Evolutionary conservation across 2,797 vertebrate species (phyloP), one percentile per base, ranked within the genome.

Genomic region (Pygocentrus nattereri): DNA sequence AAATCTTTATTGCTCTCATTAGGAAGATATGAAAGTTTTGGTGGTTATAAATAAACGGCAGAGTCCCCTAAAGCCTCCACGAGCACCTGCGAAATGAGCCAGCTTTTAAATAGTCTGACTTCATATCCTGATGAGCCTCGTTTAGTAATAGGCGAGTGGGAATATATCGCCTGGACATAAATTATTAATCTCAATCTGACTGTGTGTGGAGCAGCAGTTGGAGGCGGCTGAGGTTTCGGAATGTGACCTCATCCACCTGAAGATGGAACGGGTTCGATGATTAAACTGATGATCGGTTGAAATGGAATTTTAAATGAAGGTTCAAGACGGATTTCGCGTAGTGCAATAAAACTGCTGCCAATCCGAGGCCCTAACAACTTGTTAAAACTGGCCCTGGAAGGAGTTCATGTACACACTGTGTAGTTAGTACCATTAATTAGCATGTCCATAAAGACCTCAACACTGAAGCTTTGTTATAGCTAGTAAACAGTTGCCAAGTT

Each of bases 51-150:
- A 82, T 82, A 82, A 68, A 61, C 23, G 41, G n/a, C n/a, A n/a
- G n/a, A n/a, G n/a, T 62, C 76, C 79, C 74, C 67, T 59, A 18
- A 68, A 84, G 79, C 79, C 30, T 62, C 69, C 71, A 62, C 23
- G 6, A 78, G 50, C 44, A 76, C 65, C 67, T 73, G 70, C 62
- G 30, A 78, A 70, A 74, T 62, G 70, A 76, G 75, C 79, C 41
- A 4, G 65, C 67, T 64, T 71, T 82, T 85, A 85, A 85, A 82
- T 82, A 82, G 73, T 74, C 80, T 78, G 76, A 82, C 54, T 80
- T 85, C 83, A 85, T 76, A 82, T 82, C 83, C 80, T 82, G 76
- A 78, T 50, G 79, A 85, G 61, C 50, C 67, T 79, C 49, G 38
- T 80, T 68, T 78, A n/a, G 56, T 74, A 85, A 85, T 76, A 71